Evolutionary conservation across 2,113 vertebrate genomes (phyloP), one percentile per base, ranked within the genome.

Genomic region (Falco punctatus): DNA sequence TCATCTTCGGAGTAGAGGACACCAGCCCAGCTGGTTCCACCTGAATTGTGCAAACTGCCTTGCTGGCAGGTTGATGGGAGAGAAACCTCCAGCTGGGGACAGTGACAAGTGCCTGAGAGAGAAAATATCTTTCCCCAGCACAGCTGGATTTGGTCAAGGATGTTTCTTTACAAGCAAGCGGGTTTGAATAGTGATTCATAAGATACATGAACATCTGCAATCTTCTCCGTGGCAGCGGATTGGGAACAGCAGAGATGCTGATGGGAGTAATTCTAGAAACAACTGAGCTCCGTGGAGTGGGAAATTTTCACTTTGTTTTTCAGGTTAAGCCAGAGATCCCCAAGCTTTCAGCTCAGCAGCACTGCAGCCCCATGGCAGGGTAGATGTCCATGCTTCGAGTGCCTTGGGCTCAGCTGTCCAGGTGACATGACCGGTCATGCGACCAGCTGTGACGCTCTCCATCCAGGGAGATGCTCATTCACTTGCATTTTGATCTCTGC

Each of bases 321-420:
- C n/a, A 51, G 46, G 55, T 16, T 49, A 59, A 89, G 62, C 22
- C 62, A 67, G 71, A 64, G 24, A 51, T 33, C 35, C n/a, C 23
- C 7, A 12, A 28, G 54, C 33, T 78, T 73, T 78, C 55, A 61
- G 49, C n/a, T 72, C 13, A 32, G 81, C 21, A 48, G 23, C n/a
- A 1, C 33, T 35, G 24, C 19, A 48, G 22, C 42, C 14, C 67
- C 5, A 1, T 1, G 12, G 18, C 0, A 2, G 49, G 52, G 62
- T 4, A 30, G 64, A 42, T 0, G 0, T 0, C 5, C 8, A 3
- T 3, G 26, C 13, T 11, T 12, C 0, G 0, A 61, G 59, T 18
- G 28, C 51, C 79, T 52, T 3, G 16, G 65, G 46, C 48, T 94
- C 70, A 12, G n/a, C 42, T 15, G 32, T 51, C 20, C 38, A 10